Evolutionary conservation across 2,113 vertebrate species (phyloP).

Genomic region (Scopus umbretta): DNA sequence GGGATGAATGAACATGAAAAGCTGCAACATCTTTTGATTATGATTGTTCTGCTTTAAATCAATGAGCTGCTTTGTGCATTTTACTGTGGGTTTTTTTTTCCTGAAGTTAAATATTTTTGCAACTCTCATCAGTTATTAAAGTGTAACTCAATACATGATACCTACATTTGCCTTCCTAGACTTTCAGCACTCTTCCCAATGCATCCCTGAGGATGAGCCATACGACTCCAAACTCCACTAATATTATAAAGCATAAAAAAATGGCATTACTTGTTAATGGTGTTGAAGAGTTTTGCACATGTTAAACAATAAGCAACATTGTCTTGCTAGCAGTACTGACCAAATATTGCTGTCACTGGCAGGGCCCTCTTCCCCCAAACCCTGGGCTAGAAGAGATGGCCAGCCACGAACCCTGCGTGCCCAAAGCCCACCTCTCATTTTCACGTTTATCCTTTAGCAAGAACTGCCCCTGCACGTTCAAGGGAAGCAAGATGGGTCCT

Average conservation of each 20-base stretch:
- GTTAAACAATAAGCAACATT: background rate
- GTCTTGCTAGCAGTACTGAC: background rate
- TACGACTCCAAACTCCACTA: background rate
- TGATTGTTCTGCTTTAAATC: background rate
- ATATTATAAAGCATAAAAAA: background rate
- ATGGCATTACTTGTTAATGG: background rate
- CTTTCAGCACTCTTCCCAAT: background rate
- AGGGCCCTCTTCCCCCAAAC: background rate
- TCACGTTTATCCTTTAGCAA: background rate
- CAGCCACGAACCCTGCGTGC: background rate
- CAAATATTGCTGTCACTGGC: background rate
- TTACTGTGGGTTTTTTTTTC: background rate
- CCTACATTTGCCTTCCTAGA: background rate
- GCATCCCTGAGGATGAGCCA: background rate
- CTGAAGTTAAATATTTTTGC: background rate
- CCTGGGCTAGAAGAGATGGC: background rate
- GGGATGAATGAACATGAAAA: background rate
- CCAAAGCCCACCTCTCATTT: background rate
- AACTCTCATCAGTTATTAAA: background rate
- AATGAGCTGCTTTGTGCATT: background rate
- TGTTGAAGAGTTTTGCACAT: background rate
- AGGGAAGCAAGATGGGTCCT: background rate
- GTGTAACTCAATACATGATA: background rate
- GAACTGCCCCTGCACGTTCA: background rate
- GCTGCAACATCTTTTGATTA: background rate